Conservation (phyloP, 2,113 vertebrate species). For the Psilopsiagon aymara region DNA sequence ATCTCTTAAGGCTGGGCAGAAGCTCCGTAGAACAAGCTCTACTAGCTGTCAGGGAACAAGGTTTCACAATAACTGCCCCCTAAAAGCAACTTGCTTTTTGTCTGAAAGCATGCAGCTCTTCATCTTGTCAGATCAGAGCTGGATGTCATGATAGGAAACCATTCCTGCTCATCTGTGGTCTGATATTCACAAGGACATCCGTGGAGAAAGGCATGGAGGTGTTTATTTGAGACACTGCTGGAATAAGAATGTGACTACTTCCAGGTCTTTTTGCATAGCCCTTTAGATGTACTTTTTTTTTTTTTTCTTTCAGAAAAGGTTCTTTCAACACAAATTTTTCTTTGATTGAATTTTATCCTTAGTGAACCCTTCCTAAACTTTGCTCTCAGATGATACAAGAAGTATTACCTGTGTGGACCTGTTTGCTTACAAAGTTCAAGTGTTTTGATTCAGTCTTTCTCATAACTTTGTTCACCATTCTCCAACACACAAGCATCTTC, state of each 20-base stretch:
- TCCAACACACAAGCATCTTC: fast-evolving
- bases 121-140: background rate
- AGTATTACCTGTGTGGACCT: background rate
- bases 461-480: background rate
- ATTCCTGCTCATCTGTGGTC: background rate
- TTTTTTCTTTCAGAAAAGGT: background rate
- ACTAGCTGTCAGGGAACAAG: background rate
- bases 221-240: background rate
- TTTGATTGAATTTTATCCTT: background rate
- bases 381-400: background rate
- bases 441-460: background rate
- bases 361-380: background rate
- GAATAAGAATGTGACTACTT: background rate
- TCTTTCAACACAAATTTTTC: background rate
- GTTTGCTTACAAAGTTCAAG: background rate
- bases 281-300: background rate
- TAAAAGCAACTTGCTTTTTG: background rate
- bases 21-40: background rate
- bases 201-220: background rate
- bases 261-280: background rate
- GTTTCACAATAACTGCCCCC: background rate
- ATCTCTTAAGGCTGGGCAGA: background rate
- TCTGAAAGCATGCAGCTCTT: background rate
- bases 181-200: background rate
- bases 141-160: background rate